Conservation (phyloP, 2,113 vertebrate species). For the Ranitomeya imitator region DNA sequence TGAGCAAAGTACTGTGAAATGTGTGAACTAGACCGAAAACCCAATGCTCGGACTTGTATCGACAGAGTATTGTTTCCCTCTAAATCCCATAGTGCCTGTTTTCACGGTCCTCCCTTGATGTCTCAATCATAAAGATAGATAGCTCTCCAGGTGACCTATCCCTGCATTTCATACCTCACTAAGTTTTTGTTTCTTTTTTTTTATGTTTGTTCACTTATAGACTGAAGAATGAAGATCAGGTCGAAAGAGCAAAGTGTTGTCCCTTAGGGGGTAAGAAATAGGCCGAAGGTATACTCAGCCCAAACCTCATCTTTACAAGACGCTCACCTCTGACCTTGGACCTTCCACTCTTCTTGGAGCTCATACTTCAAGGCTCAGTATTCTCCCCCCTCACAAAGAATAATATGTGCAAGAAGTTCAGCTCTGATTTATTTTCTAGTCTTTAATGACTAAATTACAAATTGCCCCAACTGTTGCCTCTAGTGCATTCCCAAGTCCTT, state of each 20-base stretch:
- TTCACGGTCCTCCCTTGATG: background rate
- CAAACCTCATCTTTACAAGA: conserved; percentile 24
- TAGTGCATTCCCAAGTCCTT: background rate
- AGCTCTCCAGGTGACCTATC: background rate
- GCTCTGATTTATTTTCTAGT: conserved; percentile 45
- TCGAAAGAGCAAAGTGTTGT: conserved; percentile 37
- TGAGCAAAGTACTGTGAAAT: too few relatives aligned
- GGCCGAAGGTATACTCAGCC: conserved; percentile 38
- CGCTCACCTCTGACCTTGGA: conserved; percentile 34
- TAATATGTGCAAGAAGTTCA: conserved; percentile 22
- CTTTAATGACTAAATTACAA: conserved; percentile 33
- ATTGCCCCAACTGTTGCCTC: conserved; percentile 1
- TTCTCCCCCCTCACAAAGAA: conserved; percentile 28
- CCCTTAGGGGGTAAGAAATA: conserved; percentile 31
- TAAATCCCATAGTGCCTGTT: background rate
- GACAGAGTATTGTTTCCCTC: too few relatives aligned
- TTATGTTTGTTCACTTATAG: background rate
- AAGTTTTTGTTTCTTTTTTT: background rate
- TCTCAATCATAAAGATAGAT: background rate
- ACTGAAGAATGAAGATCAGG: conserved; percentile 48
- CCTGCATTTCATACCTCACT: background rate
- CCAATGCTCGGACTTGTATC: background rate
- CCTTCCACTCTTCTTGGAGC: conserved; percentile 28
- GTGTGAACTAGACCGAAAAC: too few relatives aligned
- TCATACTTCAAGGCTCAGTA: conserved; percentile 25